These are phyloP conservation scores for Palythoa grandis DNA, from an alignment of 92 coral and sea anemone species.

Conservation along the genomic window DNA sequence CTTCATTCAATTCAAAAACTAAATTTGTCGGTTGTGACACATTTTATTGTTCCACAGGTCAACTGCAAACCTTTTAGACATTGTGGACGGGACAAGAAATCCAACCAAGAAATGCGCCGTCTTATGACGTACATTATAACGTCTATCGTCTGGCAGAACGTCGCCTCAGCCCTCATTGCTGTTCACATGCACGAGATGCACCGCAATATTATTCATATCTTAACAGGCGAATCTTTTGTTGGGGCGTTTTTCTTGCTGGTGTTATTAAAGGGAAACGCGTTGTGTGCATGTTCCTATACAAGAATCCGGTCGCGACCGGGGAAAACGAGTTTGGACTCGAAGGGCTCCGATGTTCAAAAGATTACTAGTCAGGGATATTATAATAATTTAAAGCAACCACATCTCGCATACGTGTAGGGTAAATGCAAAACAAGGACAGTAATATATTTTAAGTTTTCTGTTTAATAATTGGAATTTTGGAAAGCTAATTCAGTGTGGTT, in stretches of 20 bases:
- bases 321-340: too few relatives aligned
- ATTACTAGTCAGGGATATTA: too few relatives aligned
- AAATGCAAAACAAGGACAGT: too few relatives aligned
- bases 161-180: neutral
- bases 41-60: slow-evolving; percentile 16
- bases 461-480: too few relatives aligned
- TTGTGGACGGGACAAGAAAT: slow-evolving; percentile 52
- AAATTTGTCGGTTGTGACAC: neutral
- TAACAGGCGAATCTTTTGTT: too few relatives aligned
- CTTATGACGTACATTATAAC: slow-evolving; percentile 36
- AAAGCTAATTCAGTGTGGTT: too few relatives aligned
- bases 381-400: neutral
- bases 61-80: slow-evolving; percentile 39
- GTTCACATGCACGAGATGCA: neutral
- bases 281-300: too few relatives aligned
- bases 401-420: neutral
- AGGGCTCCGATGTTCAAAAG: too few relatives aligned
- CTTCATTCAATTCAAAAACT: neutral
- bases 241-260: too few relatives aligned
- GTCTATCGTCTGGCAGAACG: neutral
- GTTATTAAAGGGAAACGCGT: too few relatives aligned
- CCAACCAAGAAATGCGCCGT: slow-evolving; percentile 86
- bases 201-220: neutral
- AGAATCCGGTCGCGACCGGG: too few relatives aligned
- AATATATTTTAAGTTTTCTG: too few relatives aligned